A percentile compares a stretch with the other conserved stretches of the same genome.
These are phyloP conservation scores for Cantharis rustica DNA, from an alignment of 2,888 invertebrate genomes.

Conservation along the genomic window DNA sequence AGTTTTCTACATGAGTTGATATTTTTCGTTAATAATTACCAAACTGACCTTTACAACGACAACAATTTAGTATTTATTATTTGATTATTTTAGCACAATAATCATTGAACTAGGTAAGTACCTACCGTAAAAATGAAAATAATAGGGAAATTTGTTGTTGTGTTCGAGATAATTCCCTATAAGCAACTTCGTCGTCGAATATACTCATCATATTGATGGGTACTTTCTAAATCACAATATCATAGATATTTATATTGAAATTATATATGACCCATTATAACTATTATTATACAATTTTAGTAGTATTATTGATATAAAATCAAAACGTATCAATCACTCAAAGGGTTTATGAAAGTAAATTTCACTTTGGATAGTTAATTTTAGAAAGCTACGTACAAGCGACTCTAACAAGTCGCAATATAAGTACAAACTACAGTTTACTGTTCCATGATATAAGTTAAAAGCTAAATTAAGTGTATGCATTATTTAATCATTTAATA, in stretches of 20 bases:
- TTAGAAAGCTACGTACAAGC: neutral
- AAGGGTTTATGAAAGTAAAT: constrained; percentile 1
- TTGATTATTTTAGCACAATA: neutral
- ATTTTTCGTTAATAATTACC: neutral
- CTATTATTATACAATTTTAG: neutral
- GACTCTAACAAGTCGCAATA: neutral
- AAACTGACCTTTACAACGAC: neutral
- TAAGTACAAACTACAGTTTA: neutral
- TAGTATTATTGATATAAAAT: neutral
- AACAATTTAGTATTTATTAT: neutral
- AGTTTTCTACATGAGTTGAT: neutral
- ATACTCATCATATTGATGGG: constrained; percentile 20
- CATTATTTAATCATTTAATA: no score
- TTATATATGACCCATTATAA: neutral
- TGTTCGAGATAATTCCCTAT: constrained; percentile 27
- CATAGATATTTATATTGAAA: neutral
- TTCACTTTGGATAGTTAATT: neutral
- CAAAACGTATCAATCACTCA: neutral
- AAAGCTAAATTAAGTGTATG: neutral
- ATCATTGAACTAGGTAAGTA: neutral
- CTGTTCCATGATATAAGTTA: neutral
- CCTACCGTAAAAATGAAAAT: constrained; percentile 20
- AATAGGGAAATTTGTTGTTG: constrained; percentile 7
- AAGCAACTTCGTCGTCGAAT: constrained; percentile 29
- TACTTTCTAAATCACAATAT: constrained; percentile 19